These are phyloP conservation scores for Hipparchia semele DNA, from an alignment of 2,888 invertebrate genomes.

Conservation along the genomic window DNA sequence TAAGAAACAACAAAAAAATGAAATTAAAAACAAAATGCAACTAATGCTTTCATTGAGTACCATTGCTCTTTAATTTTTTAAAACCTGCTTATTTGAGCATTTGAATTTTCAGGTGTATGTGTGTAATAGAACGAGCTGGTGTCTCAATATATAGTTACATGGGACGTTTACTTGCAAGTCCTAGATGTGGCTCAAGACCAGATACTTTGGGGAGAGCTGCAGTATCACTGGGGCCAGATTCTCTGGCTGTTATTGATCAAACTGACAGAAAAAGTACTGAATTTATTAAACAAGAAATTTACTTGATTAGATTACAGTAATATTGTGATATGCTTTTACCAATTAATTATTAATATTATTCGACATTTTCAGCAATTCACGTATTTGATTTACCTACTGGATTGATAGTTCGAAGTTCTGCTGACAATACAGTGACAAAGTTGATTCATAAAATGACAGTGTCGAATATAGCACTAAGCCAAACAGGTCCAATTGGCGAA, in stretches of 20 bases:
- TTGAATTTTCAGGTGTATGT: constrained; percentile 87
- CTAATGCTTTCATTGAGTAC: neutral
- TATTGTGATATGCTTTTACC: neutral
- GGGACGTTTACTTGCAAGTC: constrained; percentile 92
- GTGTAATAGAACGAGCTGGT: constrained; percentile 92
- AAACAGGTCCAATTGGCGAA: constrained; percentile 90
- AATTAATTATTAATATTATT: constrained; percentile 1
- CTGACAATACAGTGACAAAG: constrained; percentile 87
- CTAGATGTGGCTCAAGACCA: constrained; percentile 93
- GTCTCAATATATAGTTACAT: constrained; percentile 96
- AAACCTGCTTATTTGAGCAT: neutral
- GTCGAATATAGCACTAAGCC: constrained; percentile 92
- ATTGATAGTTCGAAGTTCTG: constrained; percentile 86
- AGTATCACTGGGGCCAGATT: constrained; percentile 93
- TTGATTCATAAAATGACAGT: constrained; percentile 90
- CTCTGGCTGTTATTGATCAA: constrained; percentile 93
- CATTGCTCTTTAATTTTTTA: neutral
- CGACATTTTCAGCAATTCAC: constrained; percentile 83
- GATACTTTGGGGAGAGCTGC: constrained; percentile 90
- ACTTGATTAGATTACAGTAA: too few species aligned
- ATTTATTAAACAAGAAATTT: too few species aligned
- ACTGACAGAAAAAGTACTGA: constrained; percentile 89
- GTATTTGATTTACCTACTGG: constrained; percentile 91
- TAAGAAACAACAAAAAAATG: neutral
- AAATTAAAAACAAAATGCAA: neutral